These are phyloP conservation scores for Strigamia crassipes DNA, from an alignment of 2,888 invertebrate species.

Conservation along the genomic window DNA sequence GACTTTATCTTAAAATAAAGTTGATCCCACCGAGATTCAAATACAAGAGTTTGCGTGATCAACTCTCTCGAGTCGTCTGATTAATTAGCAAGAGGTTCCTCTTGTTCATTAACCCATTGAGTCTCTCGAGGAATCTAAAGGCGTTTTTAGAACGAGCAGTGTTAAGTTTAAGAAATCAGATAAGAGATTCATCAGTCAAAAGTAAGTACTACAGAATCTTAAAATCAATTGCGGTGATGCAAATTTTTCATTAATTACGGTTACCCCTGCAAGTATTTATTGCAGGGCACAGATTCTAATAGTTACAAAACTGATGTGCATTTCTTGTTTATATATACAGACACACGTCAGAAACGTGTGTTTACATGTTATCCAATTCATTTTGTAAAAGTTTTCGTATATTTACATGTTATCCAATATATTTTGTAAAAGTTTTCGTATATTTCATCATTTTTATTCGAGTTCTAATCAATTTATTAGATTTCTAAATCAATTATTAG, in stretches of 20 bases:
- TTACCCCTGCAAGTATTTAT: neutral
- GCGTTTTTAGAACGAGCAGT: neutral
- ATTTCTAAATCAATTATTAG: too few relatives aligned
- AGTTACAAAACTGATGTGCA: too few relatives aligned
- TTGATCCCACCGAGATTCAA: neutral
- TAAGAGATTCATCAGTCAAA: neutral
- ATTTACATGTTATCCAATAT: too few relatives aligned
- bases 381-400: too few relatives aligned
- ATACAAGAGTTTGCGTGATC: neutral
- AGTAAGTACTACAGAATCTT: neutral
- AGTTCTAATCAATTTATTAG: too few relatives aligned
- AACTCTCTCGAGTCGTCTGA: constrained; percentile 6
- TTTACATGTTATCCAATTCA: too few relatives aligned
- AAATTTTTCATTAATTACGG: neutral
- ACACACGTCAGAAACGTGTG: too few relatives aligned
- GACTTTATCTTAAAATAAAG: neutral
- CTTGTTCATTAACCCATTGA: neutral
- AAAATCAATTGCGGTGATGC: neutral
- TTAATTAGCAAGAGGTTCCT: constrained; percentile 11
- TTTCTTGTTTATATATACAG: too few relatives aligned
- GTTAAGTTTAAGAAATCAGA: neutral
- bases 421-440: too few relatives aligned
- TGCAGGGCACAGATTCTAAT: too few relatives aligned
- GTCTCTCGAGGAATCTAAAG: neutral
- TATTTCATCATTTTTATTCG: too few relatives aligned